phyloP scores from a whole-genome alignment of 2,888 invertebrate species.

The Ormyrus thymus region DNA sequence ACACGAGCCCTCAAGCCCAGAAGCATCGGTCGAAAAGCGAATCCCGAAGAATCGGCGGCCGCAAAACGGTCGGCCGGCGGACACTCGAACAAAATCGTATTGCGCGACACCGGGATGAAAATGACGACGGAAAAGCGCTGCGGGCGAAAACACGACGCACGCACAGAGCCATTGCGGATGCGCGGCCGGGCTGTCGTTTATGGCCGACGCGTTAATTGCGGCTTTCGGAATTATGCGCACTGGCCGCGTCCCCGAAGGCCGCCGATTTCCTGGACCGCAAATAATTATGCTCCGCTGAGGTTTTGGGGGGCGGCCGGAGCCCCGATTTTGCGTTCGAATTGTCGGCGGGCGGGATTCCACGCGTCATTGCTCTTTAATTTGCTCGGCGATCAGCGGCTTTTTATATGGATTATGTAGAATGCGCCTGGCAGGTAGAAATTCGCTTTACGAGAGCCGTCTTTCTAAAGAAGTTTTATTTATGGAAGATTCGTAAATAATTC shows the following conservation, averaged over 20 bases:
- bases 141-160: background rate
- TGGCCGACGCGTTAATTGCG: slow-evolving; percentile 56
- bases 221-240: slow-evolving; percentile 53
- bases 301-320: background rate
- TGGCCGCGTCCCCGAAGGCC: background rate
- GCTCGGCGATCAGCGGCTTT: no score
- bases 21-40: no score
- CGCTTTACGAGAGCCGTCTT: no score
- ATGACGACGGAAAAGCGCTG: background rate
- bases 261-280: slow-evolving; percentile 47
- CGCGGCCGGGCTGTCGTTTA: slow-evolving; percentile 53
- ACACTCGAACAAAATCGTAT: no score
- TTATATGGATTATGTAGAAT: no score
- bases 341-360: background rate
- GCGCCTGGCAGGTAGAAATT: no score
- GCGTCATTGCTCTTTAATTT: no score
- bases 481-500: no score
- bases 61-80: no score
- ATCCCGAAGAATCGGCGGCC: no score
- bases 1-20: no score
- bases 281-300: slow-evolving; percentile 44
- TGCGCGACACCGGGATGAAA: slow-evolving; percentile 17
- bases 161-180: slow-evolving; percentile 35
- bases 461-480: no score
- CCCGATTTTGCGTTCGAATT: slow-evolving; percentile 15